These are phyloP conservation scores for Phrynocephalus versicolor DNA, from an alignment of 2,113 vertebrate species.

Conservation along the genomic window DNA sequence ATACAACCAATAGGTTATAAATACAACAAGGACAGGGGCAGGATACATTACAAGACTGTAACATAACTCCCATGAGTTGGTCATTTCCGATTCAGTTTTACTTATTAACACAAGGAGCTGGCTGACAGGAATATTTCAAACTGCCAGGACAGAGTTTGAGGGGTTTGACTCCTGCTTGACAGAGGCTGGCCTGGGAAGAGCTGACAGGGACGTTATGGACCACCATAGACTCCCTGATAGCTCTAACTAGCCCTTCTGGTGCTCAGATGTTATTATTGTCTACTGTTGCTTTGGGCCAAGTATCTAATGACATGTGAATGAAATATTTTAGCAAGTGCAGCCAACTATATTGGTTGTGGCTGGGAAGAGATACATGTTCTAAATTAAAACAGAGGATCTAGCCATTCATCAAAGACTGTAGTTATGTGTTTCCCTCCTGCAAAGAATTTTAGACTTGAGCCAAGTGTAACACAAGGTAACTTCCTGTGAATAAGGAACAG, in stretches of 20 bases:
- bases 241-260: too few species aligned
- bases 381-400: neutral
- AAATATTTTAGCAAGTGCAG: constrained; percentile 20
- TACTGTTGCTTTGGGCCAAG: neutral
- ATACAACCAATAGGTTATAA: constrained; percentile 53
- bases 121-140: constrained; percentile 14
- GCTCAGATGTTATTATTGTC: too few species aligned
- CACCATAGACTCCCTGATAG: too few species aligned
- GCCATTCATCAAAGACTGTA: constrained; percentile 20
- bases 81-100: constrained; percentile 51
- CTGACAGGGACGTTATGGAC: too few species aligned
- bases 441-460: constrained; percentile 43
- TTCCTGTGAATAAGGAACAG: constrained; percentile 53
- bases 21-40: constrained; percentile 35
- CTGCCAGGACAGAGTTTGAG: neutral
- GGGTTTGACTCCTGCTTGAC: too few species aligned
- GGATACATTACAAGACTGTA: constrained; percentile 56
- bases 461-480: constrained; percentile 57
- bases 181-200: too few species aligned
- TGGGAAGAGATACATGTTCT: neutral
- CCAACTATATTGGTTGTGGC: neutral
- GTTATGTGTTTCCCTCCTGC: neutral
- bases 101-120: constrained; percentile 13
- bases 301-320: neutral
- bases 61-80: constrained; percentile 41